Percentiles rank a stretch among this genome's conserved stretches.
Conservation (phyloP, 37 sponge, comb jelly and placozoan genomes). For the Beroe forskalii region DNA sequence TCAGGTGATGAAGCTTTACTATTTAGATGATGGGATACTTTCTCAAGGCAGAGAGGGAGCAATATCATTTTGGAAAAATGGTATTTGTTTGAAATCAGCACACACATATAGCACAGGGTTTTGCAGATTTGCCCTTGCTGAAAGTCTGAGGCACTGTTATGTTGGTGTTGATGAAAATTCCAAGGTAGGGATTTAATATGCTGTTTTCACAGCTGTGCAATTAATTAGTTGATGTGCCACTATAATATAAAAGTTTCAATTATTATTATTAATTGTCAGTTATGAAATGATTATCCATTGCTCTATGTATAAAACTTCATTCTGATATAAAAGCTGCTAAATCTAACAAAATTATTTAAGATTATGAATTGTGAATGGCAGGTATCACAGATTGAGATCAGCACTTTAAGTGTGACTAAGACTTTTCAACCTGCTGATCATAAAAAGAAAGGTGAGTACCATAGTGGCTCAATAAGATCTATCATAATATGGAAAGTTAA, state of each 20-base stretch:
- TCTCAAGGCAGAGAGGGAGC: conserved; percentile 51
- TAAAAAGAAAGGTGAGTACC: not conserved
- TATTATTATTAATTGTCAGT: too few relatives aligned
- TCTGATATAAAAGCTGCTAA: too few relatives aligned
- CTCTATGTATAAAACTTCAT: too few relatives aligned
- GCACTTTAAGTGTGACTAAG: not conserved
- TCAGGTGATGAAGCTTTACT: not conserved
- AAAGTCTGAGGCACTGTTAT: not conserved
- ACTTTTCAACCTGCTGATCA: conserved; percentile 30
- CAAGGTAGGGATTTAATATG: not conserved
- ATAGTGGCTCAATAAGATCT: not conserved
- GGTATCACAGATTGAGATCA: not conserved
- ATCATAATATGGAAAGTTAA: too few relatives aligned
- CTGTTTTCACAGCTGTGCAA: too few relatives aligned
- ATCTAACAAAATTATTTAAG: not conserved
- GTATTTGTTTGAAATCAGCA: not conserved
- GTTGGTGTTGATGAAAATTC: conserved; percentile 13
- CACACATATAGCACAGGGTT: conserved; percentile 20
- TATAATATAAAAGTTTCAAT: too few relatives aligned
- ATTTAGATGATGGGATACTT: not conserved
- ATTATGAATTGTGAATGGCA: not conserved
- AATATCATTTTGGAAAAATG: conserved; percentile 32
- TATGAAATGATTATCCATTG: too few relatives aligned
- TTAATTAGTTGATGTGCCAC: too few relatives aligned
- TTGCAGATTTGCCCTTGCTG: not conserved